A percentile compares a stretch with the other conserved stretches of the same genome.
Conservation (phyloP, 2,797 vertebrate genomes). For the Agapornis canus region DNA sequence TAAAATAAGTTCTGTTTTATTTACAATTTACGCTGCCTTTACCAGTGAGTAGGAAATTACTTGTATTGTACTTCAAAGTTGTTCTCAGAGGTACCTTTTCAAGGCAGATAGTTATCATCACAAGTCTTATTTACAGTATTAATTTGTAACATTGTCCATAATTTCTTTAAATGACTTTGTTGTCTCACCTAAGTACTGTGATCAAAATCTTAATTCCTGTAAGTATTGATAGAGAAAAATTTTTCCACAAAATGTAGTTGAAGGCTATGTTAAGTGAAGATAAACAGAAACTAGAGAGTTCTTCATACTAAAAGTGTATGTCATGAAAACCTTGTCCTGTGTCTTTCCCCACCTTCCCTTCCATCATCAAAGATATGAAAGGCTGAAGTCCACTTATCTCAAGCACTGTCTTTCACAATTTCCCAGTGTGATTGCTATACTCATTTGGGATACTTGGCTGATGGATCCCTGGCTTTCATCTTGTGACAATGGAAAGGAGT, state of each 20-base stretch:
- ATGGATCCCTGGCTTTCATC: slow-evolving; percentile 54
- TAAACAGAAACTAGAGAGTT: not conserved
- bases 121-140: not conserved
- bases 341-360: not conserved
- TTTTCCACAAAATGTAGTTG: not conserved
- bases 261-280: not conserved
- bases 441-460: slow-evolving; percentile 55
- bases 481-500: slow-evolving; percentile 35
- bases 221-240: not conserved
- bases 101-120: not conserved
- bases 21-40: not conserved
- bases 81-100: not conserved
- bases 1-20: not conserved
- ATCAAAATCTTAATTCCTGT: not conserved
- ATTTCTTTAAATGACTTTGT: not conserved
- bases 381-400: slow-evolving; percentile 45
- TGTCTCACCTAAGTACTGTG: not conserved
- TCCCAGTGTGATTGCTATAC: slow-evolving; percentile 31
- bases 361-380: slow-evolving; percentile 25
- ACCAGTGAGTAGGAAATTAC: not conserved
- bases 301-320: not conserved
- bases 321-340: not conserved
- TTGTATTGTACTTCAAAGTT: not conserved
- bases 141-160: not conserved
- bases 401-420: slow-evolving; percentile 46